Conservation (phyloP, 2,888 invertebrate species). For the Ochlodes sylvanus region DNA sequence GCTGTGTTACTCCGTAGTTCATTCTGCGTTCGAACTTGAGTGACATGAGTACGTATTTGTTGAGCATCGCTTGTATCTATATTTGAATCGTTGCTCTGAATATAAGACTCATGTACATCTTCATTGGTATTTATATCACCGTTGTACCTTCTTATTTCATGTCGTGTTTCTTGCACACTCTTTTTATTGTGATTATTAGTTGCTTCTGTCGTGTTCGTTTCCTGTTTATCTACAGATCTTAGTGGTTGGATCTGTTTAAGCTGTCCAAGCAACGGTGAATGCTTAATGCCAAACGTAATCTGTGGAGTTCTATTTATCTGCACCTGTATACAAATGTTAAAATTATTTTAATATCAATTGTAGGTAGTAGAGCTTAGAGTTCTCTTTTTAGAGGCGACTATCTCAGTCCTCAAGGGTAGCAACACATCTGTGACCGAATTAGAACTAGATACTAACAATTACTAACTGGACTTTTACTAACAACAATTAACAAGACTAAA, state of each 20-base stretch:
- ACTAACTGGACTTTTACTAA: too few relatives aligned
- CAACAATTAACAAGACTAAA: too few relatives aligned
- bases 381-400: too few relatives aligned
- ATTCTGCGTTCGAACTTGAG: slow-evolving; percentile 66
- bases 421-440: too few relatives aligned
- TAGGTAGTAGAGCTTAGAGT: too few relatives aligned
- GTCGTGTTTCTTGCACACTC: slow-evolving; percentile 15
- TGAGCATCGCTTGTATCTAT: slow-evolving; percentile 46
- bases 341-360: background rate
- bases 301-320: slow-evolving; percentile 70
- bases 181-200: slow-evolving; percentile 16
- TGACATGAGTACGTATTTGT: slow-evolving; percentile 61
- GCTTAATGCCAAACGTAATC: slow-evolving; percentile 93
- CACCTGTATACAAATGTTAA: slow-evolving; percentile 55
- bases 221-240: slow-evolving; percentile 48
- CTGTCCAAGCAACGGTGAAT: slow-evolving; percentile 90
- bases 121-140: slow-evolving; percentile 27
- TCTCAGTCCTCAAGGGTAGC: too few relatives aligned
- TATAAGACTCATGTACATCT: slow-evolving; percentile 7
- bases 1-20: slow-evolving; percentile 68
- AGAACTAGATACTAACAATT: too few relatives aligned
- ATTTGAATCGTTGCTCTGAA: slow-evolving; percentile 43
- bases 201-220: slow-evolving; percentile 19
- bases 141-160: slow-evolving; percentile 35
- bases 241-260: slow-evolving; percentile 64